A percentile compares a stretch with the other conserved stretches of the same genome.
Evolutionary conservation across 2,797 vertebrate genomes (phyloP).

Genomic region (Pipistrellus kuhlii): DNA sequence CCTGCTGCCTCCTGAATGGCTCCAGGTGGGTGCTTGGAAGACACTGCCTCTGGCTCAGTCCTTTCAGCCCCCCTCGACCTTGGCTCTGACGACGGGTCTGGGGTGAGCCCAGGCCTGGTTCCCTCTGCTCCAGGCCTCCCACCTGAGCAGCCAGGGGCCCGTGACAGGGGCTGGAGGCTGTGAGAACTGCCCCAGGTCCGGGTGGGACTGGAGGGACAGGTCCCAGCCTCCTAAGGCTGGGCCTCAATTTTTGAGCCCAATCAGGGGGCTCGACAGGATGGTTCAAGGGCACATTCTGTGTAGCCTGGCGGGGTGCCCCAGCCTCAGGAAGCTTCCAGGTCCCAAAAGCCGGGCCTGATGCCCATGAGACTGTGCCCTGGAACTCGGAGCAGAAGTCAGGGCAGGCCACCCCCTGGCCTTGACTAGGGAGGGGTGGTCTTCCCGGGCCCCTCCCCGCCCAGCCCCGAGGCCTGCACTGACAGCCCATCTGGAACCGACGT

Average conservation of each 20-base stretch:
- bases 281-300: neutral
- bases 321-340: neutral
- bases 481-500: neutral
- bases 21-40: neutral
- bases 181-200: neutral
- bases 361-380: neutral
- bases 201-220: no score
- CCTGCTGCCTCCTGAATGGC: neutral
- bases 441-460: neutral
- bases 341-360: neutral
- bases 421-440: neutral
- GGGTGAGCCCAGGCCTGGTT: neutral
- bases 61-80: no score
- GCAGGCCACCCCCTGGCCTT: neutral
- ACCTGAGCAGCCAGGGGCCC: neutral
- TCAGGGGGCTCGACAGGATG: neutral
- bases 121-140: neutral
- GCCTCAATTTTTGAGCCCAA: neutral
- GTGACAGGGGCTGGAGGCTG: accelerated
- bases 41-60: neutral
- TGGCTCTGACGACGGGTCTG: neutral
- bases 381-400: neutral
- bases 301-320: neutral
- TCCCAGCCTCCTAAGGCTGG: neutral
- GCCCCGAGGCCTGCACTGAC: no score